Conservation (phyloP, 2,888 invertebrate genomes). For the Sylvicola cinctus region DNA sequence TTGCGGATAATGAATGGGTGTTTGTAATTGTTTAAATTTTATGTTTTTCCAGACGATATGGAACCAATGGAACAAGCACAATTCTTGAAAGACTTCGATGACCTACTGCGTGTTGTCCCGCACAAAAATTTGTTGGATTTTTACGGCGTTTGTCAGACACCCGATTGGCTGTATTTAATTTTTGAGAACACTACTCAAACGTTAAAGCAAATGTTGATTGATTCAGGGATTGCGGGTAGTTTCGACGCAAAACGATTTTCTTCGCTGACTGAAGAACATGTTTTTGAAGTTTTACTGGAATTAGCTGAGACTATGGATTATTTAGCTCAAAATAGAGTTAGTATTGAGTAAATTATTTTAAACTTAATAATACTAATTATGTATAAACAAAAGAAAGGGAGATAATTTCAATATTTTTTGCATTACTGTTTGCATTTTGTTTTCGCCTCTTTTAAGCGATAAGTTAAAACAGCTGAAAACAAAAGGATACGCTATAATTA, state of each 20-base stretch:
- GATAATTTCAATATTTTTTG: too few relatives aligned
- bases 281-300: slow-evolving; percentile 42
- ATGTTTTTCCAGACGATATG: slow-evolving; percentile 26
- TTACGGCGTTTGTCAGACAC: slow-evolving; percentile 60
- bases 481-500: too few relatives aligned
- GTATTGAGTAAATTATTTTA: too few relatives aligned
- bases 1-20: neutral
- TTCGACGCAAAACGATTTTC: slow-evolving; percentile 25
- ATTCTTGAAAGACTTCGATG: slow-evolving; percentile 48
- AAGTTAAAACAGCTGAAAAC: too few relatives aligned
- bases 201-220: slow-evolving; percentile 47
- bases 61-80: slow-evolving; percentile 24
- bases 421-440: too few relatives aligned
- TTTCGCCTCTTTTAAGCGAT: too few relatives aligned
- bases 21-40: neutral
- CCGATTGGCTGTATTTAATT: slow-evolving; percentile 51
- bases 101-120: slow-evolving; percentile 43
- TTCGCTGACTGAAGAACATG: slow-evolving; percentile 36
- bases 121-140: slow-evolving; percentile 53
- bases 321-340: slow-evolving; percentile 36
- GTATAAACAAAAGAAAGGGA: too few relatives aligned
- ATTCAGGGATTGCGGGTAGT: slow-evolving; percentile 28
- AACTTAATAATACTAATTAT: too few relatives aligned
- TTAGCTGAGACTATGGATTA: slow-evolving; percentile 53
- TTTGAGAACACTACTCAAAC: slow-evolving; percentile 45